These are phyloP conservation scores for Pangasius krempfi DNA, from an alignment of 2,797 vertebrate species.

Conservation along the genomic window DNA sequence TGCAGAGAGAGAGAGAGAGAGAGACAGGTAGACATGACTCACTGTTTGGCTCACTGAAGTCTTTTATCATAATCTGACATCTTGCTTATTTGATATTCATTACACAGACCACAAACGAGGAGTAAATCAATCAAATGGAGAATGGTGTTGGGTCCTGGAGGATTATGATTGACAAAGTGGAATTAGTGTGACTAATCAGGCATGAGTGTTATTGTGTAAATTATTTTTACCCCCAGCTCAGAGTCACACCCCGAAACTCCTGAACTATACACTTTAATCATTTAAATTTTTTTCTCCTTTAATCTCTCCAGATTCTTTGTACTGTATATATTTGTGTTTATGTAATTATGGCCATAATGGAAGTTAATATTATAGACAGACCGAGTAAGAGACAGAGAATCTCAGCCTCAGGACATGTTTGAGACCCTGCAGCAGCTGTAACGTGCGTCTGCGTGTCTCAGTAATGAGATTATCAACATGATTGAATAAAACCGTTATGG, in stretches of 20 bases:
- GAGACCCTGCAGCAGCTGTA: not conserved
- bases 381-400: not conserved
- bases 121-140: not conserved
- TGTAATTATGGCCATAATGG: not conserved
- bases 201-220: not conserved
- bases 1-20: not conserved
- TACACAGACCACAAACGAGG: not conserved
- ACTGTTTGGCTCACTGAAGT: not conserved
- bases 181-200: not conserved
- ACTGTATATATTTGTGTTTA: not conserved
- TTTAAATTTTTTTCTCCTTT: no score
- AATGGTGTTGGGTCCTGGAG: not conserved
- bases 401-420: not conserved
- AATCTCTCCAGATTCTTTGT: not conserved
- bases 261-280: not conserved
- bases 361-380: conserved; percentile 11
- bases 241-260: not conserved
- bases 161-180: not conserved
- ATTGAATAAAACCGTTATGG: not conserved
- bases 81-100: conserved; percentile 11
- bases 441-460: not conserved
- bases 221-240: not conserved
- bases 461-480: not conserved
- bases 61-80: conserved; percentile 2
- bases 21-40: not conserved